Percentiles rank a stretch among this genome's conserved stretches.
Conservation (phyloP, 2,113 vertebrate species). For the Menidia beryllina region DNA sequence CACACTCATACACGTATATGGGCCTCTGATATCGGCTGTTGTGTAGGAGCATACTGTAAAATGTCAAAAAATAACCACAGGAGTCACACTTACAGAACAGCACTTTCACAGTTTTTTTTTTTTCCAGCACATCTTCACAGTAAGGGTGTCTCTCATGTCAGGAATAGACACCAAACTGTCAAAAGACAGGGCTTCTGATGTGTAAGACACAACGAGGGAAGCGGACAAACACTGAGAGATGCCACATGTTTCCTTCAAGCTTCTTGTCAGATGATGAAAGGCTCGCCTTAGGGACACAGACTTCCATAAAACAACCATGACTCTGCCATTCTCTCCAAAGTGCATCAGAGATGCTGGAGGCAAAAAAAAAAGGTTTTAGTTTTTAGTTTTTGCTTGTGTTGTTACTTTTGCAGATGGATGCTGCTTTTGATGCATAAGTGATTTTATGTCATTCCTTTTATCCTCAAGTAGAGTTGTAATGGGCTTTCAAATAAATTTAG, state of each 20-base stretch:
- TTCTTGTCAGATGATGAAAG: conserved; percentile 66
- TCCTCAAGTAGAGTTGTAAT: conserved; percentile 14
- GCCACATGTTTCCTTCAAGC: conserved; percentile 50
- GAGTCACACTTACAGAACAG: conserved; percentile 10
- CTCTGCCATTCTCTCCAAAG: conserved; percentile 40
- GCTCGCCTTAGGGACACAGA: conserved; percentile 50
- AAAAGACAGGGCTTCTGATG: conserved; percentile 48
- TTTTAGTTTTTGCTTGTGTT: conserved; percentile 13
- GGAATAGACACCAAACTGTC: conserved; percentile 39
- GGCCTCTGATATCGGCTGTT: conserved; percentile 12
- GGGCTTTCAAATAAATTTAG: not conserved
- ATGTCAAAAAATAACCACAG: not conserved
- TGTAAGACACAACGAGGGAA: conserved; percentile 43
- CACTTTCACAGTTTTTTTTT: conserved; percentile 4
- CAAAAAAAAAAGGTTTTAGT: conserved; percentile 37
- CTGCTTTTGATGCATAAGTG: conserved; percentile 10
- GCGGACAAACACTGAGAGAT: conserved; percentile 53
- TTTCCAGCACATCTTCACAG: conserved; percentile 2
- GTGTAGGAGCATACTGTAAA: conserved; percentile 16
- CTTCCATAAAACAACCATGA: conserved; percentile 54
- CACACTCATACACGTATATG: conserved; percentile 1
- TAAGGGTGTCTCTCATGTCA: conserved; percentile 20
- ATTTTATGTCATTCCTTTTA: conserved; percentile 9
- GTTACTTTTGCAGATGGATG: conserved; percentile 18
- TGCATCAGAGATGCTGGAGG: conserved; percentile 56